Evolutionary conservation across 23 tunicate species (phyloP), one percentile per base, ranked within the genome.

Genomic region (Clavelina lepadiformis): DNA sequence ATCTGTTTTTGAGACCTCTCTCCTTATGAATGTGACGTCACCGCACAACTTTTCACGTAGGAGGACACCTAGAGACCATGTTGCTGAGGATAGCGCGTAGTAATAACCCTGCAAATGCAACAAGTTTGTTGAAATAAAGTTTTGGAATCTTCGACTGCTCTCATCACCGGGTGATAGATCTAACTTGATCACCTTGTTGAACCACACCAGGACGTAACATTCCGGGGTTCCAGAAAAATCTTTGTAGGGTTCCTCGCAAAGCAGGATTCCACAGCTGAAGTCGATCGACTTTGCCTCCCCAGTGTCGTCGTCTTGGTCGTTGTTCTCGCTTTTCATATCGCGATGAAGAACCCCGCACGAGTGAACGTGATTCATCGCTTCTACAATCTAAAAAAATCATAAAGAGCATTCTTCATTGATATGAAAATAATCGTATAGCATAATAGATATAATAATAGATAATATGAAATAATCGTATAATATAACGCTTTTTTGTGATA

Each of bases 141-240:
- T n/a, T n/a, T n/a, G n/a, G n/a, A n/a, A n/a, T n/a, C n/a, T n/a
- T n/a, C n/a, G n/a, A n/a, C n/a, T n/a, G n/a, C n/a, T n/a, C n/a
- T n/a, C n/a, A n/a, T n/a, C n/a, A n/a, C n/a, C n/a, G n/a, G n/a
- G n/a, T n/a, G n/a, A n/a, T n/a, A n/a, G n/a, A n/a, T n/a, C n/a
- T 28, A 38, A 27, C 35, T 5, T 5, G 4, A 35, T 46, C 65
- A 82, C 91, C 71, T 82, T 32, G 7, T 65, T 63, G 46, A 88
- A 88, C 96, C 96, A 88, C 52, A 80, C 96, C 3, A 88, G 96
- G 0, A 88, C 88, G 59, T 88, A 88, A 64, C 80, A 88, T 61
- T 88, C 96, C 2, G 96, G 96, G 5, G 96, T 88, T 8, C 96
- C 96, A 51, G 86, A 75, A 33, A 88, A 88, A 44, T 88, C 96